These are phyloP conservation scores for Podargus strigoides DNA, from an alignment of 2,797 vertebrate species.

Conservation along the genomic window DNA sequence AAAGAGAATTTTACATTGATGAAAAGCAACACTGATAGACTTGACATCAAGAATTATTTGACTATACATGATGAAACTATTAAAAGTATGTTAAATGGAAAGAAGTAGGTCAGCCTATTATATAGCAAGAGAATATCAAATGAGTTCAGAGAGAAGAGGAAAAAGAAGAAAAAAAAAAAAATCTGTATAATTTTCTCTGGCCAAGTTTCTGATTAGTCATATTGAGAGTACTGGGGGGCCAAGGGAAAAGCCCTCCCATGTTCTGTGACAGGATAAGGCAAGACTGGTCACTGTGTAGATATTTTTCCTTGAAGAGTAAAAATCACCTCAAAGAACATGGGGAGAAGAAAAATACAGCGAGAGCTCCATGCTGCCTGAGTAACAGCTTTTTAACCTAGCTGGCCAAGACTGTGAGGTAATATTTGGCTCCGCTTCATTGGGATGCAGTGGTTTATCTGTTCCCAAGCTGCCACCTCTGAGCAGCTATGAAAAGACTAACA, in stretches of 20 bases:
- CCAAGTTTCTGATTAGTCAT: neutral
- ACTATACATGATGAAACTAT: neutral
- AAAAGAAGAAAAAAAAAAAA: neutral
- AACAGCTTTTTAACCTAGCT: neutral
- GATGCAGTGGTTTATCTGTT: neutral
- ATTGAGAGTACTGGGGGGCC: neutral
- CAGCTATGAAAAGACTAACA: neutral
- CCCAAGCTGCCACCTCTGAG: neutral
- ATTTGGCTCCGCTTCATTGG: neutral
- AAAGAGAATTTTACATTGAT: neutral
- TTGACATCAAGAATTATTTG: neutral
- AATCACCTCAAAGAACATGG: neutral
- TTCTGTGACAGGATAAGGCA: neutral
- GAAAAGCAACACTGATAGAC: neutral
- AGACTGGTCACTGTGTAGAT: neutral
- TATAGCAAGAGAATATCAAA: neutral
- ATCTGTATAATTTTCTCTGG: neutral
- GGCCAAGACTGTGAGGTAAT: neutral
- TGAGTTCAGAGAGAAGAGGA: neutral
- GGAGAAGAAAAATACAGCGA: neutral
- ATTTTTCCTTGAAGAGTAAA: neutral
- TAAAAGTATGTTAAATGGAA: conserved; percentile 1
- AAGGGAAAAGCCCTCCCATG: neutral
- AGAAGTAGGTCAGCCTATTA: neutral
- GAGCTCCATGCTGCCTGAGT: neutral